These are phyloP conservation scores for Carlito syrichta DNA, from an alignment of 2,113 vertebrate species.

Conservation along the genomic window DNA sequence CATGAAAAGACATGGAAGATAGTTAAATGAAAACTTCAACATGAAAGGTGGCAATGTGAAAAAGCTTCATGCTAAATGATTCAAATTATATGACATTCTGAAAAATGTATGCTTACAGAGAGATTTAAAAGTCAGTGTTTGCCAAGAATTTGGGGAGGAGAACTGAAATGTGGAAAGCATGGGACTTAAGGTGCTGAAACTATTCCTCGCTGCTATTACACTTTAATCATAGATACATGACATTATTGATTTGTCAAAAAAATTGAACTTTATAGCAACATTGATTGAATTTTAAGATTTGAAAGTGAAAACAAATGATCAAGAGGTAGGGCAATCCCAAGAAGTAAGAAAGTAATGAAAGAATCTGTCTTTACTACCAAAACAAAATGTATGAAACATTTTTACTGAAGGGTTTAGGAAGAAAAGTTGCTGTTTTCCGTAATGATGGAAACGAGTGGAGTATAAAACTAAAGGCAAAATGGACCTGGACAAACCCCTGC, in stretches of 20 bases:
- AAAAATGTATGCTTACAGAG: neutral
- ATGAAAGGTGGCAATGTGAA: neutral
- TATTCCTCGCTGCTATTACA: neutral
- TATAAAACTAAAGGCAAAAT: neutral
- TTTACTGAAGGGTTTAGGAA: fast-evolving
- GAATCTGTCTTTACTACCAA: neutral
- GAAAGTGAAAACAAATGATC: neutral
- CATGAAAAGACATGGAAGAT: neutral
- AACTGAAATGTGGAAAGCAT: neutral
- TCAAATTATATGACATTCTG: neutral
- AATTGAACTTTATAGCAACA: neutral
- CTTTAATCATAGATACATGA: neutral
- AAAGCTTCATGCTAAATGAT: neutral
- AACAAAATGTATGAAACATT: neutral
- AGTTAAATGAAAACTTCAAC: neutral
- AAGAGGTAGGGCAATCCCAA: neutral
- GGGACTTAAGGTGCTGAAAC: neutral
- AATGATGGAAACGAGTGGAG: neutral
- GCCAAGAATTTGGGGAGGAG: neutral
- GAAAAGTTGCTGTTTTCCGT: fast-evolving
- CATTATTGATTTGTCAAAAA: neutral
- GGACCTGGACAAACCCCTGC: neutral
- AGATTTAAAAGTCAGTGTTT: neutral
- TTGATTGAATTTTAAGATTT: neutral
- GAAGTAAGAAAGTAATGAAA: neutral